Conservation (phyloP, 2,888 invertebrate genomes). For the Rhogogaster chlorosoma region DNA sequence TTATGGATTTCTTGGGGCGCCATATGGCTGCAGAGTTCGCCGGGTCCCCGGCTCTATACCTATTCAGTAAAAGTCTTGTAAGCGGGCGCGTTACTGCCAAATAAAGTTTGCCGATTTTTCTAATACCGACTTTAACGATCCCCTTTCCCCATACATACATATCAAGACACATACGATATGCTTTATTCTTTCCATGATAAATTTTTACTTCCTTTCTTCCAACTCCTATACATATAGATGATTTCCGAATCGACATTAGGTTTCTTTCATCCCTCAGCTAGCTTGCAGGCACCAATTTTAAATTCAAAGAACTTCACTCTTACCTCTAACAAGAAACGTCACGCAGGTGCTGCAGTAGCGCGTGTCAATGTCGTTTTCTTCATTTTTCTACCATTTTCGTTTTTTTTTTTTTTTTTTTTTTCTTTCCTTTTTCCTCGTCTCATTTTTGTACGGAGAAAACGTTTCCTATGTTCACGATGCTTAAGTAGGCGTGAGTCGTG, state of each 20-base stretch:
- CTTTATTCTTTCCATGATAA: background rate
- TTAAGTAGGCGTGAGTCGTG: background rate
- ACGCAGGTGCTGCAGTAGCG: conserved; percentile 6
- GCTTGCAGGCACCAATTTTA: background rate
- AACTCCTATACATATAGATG: background rate
- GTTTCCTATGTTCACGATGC: background rate
- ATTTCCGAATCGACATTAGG: background rate
- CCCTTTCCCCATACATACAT: background rate
- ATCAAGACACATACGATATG: background rate
- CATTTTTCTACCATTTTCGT: background rate
- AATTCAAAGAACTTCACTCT: background rate
- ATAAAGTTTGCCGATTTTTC: conserved; percentile 41
- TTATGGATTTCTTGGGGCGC: conserved; percentile 36
- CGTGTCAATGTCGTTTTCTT: conserved; percentile 8
- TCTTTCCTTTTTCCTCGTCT: background rate
- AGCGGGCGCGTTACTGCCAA: conserved; percentile 39
- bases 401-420: background rate
- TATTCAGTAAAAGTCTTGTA: conserved; percentile 26
- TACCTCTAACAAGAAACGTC: conserved; percentile 29
- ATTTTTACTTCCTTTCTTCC: background rate
- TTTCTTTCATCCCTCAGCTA: background rate
- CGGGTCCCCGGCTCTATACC: background rate
- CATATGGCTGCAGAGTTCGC: conserved; percentile 11
- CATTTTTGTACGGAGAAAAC: background rate
- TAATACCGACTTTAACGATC: conserved; percentile 32